Evolutionary conservation across 1,140 invertebrate species (phyloP).

Genomic region (Bombus picipes): DNA sequence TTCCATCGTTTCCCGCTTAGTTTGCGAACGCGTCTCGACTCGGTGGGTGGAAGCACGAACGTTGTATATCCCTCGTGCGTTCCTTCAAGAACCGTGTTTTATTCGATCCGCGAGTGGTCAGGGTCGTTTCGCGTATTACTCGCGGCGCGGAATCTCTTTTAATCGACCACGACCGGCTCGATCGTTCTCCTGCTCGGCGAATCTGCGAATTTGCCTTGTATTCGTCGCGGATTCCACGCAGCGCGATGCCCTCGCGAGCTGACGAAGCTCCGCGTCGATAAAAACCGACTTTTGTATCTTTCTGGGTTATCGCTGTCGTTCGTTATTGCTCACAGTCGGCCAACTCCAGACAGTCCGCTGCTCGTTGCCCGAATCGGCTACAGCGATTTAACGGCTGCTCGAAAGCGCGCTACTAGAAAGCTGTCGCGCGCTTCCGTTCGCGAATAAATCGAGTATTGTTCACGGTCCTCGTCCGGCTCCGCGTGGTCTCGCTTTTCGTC

Average conservation of each 20-base stretch:
- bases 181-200: background rate
- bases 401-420: conserved; percentile 58
- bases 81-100: background rate
- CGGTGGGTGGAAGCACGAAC: conserved; percentile 30
- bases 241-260: too few species aligned
- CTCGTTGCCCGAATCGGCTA: background rate
- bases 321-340: background rate
- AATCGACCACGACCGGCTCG: background rate
- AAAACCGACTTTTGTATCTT: conserved; percentile 39
- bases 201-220: background rate
- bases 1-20: conserved; percentile 9
- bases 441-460: conserved; percentile 62
- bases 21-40: conserved; percentile 24
- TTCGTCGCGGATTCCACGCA: too few species aligned
- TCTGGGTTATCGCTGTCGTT: conserved; percentile 50
- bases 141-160: conserved; percentile 5
- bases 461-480: conserved; percentile 9
- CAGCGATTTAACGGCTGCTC: conserved; percentile 32
- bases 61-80: too few species aligned
- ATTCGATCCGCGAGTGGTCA: background rate
- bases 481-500: conserved; percentile 18
- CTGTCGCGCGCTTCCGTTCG: background rate
- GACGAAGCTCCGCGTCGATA: background rate
- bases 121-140: background rate
- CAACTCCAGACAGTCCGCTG: too few species aligned